phyloP scores from a whole-genome alignment of 1,140 invertebrate genomes.

The Monomorium pharaonis region DNA sequence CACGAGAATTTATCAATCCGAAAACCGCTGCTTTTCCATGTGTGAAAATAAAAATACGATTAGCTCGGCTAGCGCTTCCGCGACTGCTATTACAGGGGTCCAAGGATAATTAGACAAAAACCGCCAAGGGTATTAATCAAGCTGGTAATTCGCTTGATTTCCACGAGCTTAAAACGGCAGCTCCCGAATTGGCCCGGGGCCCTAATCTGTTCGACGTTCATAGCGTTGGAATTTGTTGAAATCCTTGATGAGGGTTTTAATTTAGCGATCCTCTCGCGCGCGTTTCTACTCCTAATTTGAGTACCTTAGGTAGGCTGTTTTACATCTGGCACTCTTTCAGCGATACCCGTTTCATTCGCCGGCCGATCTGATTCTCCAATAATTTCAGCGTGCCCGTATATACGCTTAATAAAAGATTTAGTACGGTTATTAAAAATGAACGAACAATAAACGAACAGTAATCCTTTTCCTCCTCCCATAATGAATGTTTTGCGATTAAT shows the following conservation, averaged over 20 bases:
- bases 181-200: conserved; percentile 45
- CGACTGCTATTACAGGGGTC: conserved; percentile 42
- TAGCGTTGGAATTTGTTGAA: conserved; percentile 74
- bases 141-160: conserved; percentile 56
- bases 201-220: conserved; percentile 63
- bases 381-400: neutral
- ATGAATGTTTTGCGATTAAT: neutral
- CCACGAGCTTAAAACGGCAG: conserved; percentile 68
- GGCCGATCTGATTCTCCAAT: neutral
- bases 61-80: neutral
- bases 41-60: conserved; percentile 36
- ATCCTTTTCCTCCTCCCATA: neutral
- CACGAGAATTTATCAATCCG: conserved; percentile 41
- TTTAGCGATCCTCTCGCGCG: conserved; percentile 67
- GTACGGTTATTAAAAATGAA: neutral
- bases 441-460: neutral
- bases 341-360: neutral
- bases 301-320: conserved; percentile 7
- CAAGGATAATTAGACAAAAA: conserved; percentile 76
- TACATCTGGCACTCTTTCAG: neutral
- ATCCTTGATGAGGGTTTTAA: conserved; percentile 74
- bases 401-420: neutral
- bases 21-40: conserved; percentile 4
- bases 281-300: conserved; percentile 44
- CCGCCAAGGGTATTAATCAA: conserved; percentile 64